Evolutionary conservation across 2,113 vertebrate species (phyloP), one percentile per base, ranked within the genome.

Genomic region (Sturnira hondurensis): DNA sequence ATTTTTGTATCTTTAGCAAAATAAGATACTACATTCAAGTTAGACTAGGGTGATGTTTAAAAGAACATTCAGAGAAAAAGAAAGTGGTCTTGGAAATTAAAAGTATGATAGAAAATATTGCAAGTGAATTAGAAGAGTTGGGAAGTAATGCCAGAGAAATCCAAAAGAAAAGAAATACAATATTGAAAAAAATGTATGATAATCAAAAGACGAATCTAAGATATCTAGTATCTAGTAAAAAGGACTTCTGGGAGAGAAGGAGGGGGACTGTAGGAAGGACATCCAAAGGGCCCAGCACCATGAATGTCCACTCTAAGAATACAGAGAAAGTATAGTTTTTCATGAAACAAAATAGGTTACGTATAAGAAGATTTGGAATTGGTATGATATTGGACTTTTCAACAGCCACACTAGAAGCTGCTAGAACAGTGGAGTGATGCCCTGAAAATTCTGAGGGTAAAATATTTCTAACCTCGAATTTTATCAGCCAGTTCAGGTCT

Each of bases 31-130:
- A 41, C 6, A 77, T 87, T 28, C 73, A 80, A 80, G n/a, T 43
- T 52, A 45, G 41, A 94, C 84, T 85, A 94, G 31, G 54, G 28
- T 88, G 38, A 43, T 85, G 33, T 85, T 89, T 81, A 92, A 89
- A 41, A 33, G 63, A 91, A 85, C 24, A 91, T 83, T 83, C 20
- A 95, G 77, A 88, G 70, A 84, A 67, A 4, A 84, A 63, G 43
- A 91, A 92, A 92, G 89, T 22, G 3, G 24, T 81, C 43, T 91
- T 68, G 10, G 67, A 70, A 89, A 56, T 94, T 94, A 86, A 92
- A 94, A 80, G n/a, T 86, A 26, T 85, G n/a, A 81, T n/a, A 76
- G 33, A 38, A 63, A 85, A 67, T 67, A 58, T 61, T 78, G 13
- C 68, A 94, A 76, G 36, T 80, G 15, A 26, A 70, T 9, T 74